phyloP scores from a whole-genome alignment of 2,888 invertebrate genomes.

The Lasiommata megera region DNA sequence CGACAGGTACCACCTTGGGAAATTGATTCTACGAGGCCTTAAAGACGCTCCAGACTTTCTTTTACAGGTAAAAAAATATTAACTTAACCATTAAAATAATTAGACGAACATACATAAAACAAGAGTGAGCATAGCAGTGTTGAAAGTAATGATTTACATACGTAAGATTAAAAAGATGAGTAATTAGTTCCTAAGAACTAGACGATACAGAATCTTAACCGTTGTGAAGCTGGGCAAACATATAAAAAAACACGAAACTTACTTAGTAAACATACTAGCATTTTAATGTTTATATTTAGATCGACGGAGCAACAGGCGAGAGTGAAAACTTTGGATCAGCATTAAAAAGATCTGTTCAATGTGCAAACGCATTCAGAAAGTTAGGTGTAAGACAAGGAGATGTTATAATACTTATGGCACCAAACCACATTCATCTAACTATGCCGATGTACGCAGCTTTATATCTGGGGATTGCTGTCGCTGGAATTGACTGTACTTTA shows the following conservation, averaged over 20 bases:
- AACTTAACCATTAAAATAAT: no score
- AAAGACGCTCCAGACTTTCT: slow-evolving; percentile 45
- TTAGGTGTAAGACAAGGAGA: slow-evolving; percentile 55
- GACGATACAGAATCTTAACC: no score
- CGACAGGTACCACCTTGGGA: slow-evolving; percentile 52
- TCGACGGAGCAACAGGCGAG: slow-evolving; percentile 51
- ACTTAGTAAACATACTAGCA: no score
- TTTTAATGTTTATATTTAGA: slow-evolving; percentile 36
- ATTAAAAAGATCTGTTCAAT: slow-evolving; percentile 45
- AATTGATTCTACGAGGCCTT: slow-evolving; percentile 45
- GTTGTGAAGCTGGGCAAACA: no score
- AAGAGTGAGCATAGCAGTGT: no score
- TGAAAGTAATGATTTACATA: no score
- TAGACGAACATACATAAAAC: no score
- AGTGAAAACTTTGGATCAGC: slow-evolving; percentile 53
- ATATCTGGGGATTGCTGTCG: slow-evolving; percentile 51
- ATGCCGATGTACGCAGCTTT: slow-evolving; percentile 63
- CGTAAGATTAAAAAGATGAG: no score
- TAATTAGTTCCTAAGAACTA: no score
- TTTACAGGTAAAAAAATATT: slow-evolving; percentile 43
- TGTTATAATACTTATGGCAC: slow-evolving; percentile 60
- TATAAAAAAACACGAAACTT: no score
- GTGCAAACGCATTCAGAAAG: slow-evolving; percentile 51
- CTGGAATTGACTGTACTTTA: slow-evolving; percentile 41
- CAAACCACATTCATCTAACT: slow-evolving; percentile 55